phyloP scores from a whole-genome alignment of 2,888 invertebrate species.

The Sclerodermus sp. region DNA sequence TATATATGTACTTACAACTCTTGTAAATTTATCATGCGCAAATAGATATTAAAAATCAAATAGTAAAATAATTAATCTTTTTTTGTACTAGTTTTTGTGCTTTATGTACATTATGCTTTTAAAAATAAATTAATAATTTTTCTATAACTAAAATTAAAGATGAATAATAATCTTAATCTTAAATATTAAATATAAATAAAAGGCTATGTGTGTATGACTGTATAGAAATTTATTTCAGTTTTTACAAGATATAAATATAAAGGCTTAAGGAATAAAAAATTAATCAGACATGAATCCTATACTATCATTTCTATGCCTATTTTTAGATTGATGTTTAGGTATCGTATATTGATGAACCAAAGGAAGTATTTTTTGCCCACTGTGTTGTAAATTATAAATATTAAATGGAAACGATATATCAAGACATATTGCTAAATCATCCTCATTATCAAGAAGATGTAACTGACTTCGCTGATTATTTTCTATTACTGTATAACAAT shows the following conservation, averaged over 20 bases:
- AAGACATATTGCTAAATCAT: slow-evolving; percentile 57
- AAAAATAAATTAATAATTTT: too few relatives aligned
- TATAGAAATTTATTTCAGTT: too few relatives aligned
- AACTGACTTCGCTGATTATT: slow-evolving; percentile 71
- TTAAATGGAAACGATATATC: slow-evolving; percentile 89
- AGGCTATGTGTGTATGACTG: too few relatives aligned
- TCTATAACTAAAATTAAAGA: too few relatives aligned
- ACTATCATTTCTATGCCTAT: slow-evolving; percentile 4
- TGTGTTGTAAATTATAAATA: slow-evolving; percentile 74
- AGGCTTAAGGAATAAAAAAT: neutral
- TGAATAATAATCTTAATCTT: too few relatives aligned
- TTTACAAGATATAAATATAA: neutral
- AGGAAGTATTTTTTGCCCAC: slow-evolving; percentile 55
- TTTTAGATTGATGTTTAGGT: slow-evolving; percentile 10
- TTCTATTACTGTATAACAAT: slow-evolving; percentile 89
- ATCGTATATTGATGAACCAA: slow-evolving; percentile 61
- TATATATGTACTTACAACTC: too few relatives aligned
- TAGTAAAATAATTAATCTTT: too few relatives aligned
- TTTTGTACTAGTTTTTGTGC: too few relatives aligned
- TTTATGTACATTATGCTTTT: too few relatives aligned
- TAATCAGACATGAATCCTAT: slow-evolving; percentile 5
- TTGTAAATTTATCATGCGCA: too few relatives aligned
- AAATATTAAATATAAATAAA: too few relatives aligned
- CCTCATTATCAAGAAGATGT: slow-evolving; percentile 62
- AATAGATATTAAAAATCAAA: too few relatives aligned